Conservation (phyloP, 2,888 invertebrate species). For the Syrista parreyssii region DNA sequence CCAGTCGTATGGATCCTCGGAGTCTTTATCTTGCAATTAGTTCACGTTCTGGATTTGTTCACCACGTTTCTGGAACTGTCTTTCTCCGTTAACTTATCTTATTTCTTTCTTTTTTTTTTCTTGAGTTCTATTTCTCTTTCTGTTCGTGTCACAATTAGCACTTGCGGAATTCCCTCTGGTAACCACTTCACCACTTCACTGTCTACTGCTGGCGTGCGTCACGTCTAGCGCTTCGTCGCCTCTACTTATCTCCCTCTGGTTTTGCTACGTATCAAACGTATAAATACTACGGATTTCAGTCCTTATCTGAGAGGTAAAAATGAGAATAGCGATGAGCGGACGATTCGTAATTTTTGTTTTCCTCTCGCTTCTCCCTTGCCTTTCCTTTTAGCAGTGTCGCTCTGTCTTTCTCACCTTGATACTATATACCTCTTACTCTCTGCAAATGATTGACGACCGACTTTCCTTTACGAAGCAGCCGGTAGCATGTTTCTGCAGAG, state of each 20-base stretch:
- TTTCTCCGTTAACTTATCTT: neutral
- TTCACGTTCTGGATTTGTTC: neutral
- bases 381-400: neutral
- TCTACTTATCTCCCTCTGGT: slow-evolving; percentile 14
- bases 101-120: neutral
- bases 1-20: slow-evolving; percentile 7
- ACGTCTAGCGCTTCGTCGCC: slow-evolving; percentile 11
- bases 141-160: neutral
- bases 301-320: neutral
- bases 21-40: slow-evolving; percentile 11
- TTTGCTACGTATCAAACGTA: neutral
- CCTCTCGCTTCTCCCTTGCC: slow-evolving; percentile 6
- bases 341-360: neutral
- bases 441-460: neutral
- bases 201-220: slow-evolving; percentile 12
- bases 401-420: neutral
- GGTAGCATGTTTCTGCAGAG: neutral
- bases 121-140: neutral
- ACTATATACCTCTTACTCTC: neutral
- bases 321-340: neutral
- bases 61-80: neutral
- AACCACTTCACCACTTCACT: neutral
- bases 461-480: neutral
- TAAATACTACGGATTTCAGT: neutral
- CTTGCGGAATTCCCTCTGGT: neutral